Base-by-base conservation (phyloP, 2,888 invertebrate species). In the Chrysomela aeneicollis region DNA sequence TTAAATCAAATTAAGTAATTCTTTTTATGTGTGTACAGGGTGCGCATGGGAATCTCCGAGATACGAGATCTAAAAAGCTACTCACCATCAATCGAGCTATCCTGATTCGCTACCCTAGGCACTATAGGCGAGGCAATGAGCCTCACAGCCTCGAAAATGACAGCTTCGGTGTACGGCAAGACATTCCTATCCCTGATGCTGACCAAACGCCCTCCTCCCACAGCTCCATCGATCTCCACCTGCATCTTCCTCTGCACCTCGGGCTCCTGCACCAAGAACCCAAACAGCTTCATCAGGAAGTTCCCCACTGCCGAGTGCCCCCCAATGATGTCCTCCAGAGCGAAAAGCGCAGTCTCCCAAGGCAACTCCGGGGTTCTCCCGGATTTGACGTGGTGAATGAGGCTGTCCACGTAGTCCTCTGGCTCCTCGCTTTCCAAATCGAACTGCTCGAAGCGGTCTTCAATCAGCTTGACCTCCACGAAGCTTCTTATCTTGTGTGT, bases 291-390 rank as follows among this genome's bases (percentile, higher is more conserved):
- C 42, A 87, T 81, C 60, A 89, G 74, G 42, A 89, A 84, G 77
- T 90, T 90, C 0, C 87, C 87, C 35, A 90, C 85, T 0, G 90
- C 90, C 0, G 89, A 84, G 74, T 89, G 89, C 2, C 90, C 90
- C 0, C 90, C 76, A 37, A 83, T 78, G 17, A 83, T 81, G 70
- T 84, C 84, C 69, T 84, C 84, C 57, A 84, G 71, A 2, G 84
- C 82, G 68, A 85, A 87, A n/a, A 87, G 71, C 0, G 86, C 85
- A 0, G 84, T 84, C 49, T 87, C 82, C 85, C 86, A 86, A 30
- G 83, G 80, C 73, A 87, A 79, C n/a, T 78, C 78, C 0, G 85
- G 82, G 22, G 77, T 66, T 8, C 72, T 68, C 4, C 79, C 81
- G 0, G 79, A 82, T 67, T 84, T 84, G 5, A 87, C 84, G 70